Evolutionary conservation across 2,888 invertebrate species (phyloP), one percentile per base, ranked within the genome.

Genomic region (Dryadula phaetusa): DNA sequence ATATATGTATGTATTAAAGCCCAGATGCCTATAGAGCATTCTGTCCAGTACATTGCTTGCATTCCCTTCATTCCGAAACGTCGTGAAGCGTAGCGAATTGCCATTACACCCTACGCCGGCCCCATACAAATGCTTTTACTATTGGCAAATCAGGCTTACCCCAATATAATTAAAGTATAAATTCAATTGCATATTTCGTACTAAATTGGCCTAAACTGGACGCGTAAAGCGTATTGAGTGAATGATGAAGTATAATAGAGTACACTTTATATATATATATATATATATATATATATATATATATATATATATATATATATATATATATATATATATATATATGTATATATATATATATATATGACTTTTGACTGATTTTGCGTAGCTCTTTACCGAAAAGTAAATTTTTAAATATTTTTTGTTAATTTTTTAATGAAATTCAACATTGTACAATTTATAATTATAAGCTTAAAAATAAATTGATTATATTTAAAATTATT

Each of bases 51-150:
- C 65, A 65, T 69, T 62, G 42, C 64, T 64, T 77, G 80, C 64
- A 78, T 79, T 75, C 73, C 74, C 76, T 64, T 67, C 76, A 78
- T 67, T 64, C 63, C 58, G 46, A 46, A 53, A 68, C 58, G 53
- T 54, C 46, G 60, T 70, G 64, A 62, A 40, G 62, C 56, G 72
- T 66, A 69, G 68, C 22, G n/a, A 62, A 72, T 67, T 67, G 53
- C 22, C 52, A 53, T 53, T 53, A 63, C 37, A 53, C 52, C 16
- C 46, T 64, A 56, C 37, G 56, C 22, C 54, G 34, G 34, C 7
- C 37, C 5, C 25, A 64, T 42, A 20, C n/a, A 44, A 42, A 42
- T 32, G 12, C 4, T 16, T 14, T 12, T 18, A 7, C 22, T 12
- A 12, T 40, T 7, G 8, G 0, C 44, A 44, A 44, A 42, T 16